Conservation (phyloP, 1,140 invertebrate genomes). For the Ceratina australensis region DNA sequence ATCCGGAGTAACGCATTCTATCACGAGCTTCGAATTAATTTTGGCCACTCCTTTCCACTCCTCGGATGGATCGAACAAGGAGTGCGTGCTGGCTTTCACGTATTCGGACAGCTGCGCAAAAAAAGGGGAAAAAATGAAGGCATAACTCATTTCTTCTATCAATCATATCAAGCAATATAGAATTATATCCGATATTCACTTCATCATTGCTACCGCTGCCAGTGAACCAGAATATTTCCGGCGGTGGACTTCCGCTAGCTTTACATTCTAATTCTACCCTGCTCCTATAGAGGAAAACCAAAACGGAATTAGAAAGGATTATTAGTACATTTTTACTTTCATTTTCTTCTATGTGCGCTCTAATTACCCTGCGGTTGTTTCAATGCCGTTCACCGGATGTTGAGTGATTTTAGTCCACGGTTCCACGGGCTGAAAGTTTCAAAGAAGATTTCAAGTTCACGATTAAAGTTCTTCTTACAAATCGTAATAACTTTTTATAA, state of each 20-base stretch:
- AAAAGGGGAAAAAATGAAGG: background rate
- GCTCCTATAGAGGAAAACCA: slow-evolving; percentile 54
- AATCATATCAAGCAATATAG: background rate
- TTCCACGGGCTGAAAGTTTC: slow-evolving; percentile 9
- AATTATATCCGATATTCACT: slow-evolving; percentile 73
- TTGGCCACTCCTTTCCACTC: slow-evolving; percentile 80
- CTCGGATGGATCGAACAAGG: slow-evolving; percentile 41
- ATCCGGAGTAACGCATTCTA: slow-evolving; percentile 81
- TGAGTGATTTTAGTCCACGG: slow-evolving; percentile 51
- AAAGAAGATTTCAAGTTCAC: background rate
- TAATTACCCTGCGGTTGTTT: slow-evolving; percentile 37
- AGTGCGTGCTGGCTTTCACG: slow-evolving; percentile 57
- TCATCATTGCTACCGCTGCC: slow-evolving; percentile 82
- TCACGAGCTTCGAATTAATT: slow-evolving; percentile 83
- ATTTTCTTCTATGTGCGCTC: background rate
- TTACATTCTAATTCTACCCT: slow-evolving; percentile 84
- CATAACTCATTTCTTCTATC: background rate
- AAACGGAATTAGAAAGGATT: background rate
- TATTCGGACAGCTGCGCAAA: slow-evolving; percentile 63
- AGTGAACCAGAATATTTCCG: slow-evolving; percentile 85
- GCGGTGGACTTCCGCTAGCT: slow-evolving; percentile 84
- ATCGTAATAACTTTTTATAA: too few species aligned
- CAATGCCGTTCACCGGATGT: slow-evolving; percentile 39
- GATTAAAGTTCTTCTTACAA: too few species aligned
- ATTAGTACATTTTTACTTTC: background rate